These are phyloP conservation scores for Blera fallax DNA, from an alignment of 2,888 invertebrate genomes.

Conservation along the genomic window DNA sequence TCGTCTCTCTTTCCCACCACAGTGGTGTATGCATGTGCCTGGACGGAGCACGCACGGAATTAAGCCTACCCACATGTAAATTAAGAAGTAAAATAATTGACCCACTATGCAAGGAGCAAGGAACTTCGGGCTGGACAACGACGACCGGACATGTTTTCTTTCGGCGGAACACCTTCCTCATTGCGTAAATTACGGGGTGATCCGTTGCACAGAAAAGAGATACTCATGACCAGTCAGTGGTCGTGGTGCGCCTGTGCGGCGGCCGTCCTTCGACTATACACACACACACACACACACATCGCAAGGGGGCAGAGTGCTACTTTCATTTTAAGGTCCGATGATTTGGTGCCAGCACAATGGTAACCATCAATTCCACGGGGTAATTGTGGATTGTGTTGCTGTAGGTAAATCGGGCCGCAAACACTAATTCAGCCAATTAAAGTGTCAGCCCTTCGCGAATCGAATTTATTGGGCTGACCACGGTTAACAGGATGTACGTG, in stretches of 20 bases:
- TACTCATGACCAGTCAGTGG: background rate
- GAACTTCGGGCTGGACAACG: background rate
- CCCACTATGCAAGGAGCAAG: constrained; percentile 20
- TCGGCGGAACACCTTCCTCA: constrained; percentile 59
- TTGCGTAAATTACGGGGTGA: constrained; percentile 64
- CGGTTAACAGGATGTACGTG: background rate
- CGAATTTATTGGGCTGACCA: constrained; percentile 31
- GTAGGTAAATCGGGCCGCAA: constrained; percentile 56
- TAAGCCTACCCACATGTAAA: constrained; percentile 66
- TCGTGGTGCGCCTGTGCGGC: background rate
- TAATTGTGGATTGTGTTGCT: constrained; percentile 56
- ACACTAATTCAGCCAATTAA: constrained; percentile 51
- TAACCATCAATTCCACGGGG: constrained; percentile 30
- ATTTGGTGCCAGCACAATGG: constrained; percentile 20
- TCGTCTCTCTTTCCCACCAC: background rate
- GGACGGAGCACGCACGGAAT: constrained; percentile 45
- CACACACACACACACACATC: background rate
- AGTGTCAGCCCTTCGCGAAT: constrained; percentile 1
- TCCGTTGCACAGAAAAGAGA: constrained; percentile 31
- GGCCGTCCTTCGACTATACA: background rate
- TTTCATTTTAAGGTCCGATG: constrained; percentile 29
- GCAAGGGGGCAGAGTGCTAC: constrained; percentile 30
- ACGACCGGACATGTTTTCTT: constrained; percentile 17
- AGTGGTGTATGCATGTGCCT: background rate
- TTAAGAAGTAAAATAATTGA: constrained; percentile 71